Base-by-base conservation (phyloP, 2,888 invertebrate species). In the Drosophila parthenogenetica region DNA sequence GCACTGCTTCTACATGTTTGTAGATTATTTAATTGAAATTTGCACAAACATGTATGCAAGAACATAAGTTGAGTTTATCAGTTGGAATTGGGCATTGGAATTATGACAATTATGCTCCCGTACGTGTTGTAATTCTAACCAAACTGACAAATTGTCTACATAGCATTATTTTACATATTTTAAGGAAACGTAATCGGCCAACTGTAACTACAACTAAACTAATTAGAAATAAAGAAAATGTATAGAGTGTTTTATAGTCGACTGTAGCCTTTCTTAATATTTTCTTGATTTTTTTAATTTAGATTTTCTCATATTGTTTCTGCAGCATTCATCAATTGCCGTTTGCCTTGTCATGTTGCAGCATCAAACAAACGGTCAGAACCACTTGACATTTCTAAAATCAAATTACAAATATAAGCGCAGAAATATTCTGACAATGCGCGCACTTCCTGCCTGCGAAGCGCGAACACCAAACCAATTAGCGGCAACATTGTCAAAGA, bases 331-430 rank as follows among this genome's bases (percentile, higher is more conserved):
- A 17, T 45, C 62, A 46, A 48, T 32, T 16, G 57, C 55, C 46
- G 59, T 22, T 57, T 22, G 67, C 59, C 57, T 75, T 65, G 76
- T 69, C 76, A 77, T 77, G 76, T 73, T 58, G 69, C 75, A 57
- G 70, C 74, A 66, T 57, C 74, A 66, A 78, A 60, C 81, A 72
- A 75, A 82, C 73, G 78, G 82, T 77, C 81, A 74, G 62, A 85
- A 89, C 68, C 83, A 85, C 73, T 81, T 87, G 74, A 89, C 89
- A 85, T 91, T 92, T 89, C 84, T 91, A 62, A 91, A 91, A 87
- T 91, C 91, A 71, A 92, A 92, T 79, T 92, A 91, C 87, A 92
- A 92, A 82, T 92, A 92, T 86, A 92, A 92, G 74, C 90, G 92
- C 83, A 92, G 92, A 92, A 66, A 71, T 19, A 77, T 60, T 72